Conservation (phyloP, 2,888 invertebrate species). For the Digitonthophagus gazella region DNA sequence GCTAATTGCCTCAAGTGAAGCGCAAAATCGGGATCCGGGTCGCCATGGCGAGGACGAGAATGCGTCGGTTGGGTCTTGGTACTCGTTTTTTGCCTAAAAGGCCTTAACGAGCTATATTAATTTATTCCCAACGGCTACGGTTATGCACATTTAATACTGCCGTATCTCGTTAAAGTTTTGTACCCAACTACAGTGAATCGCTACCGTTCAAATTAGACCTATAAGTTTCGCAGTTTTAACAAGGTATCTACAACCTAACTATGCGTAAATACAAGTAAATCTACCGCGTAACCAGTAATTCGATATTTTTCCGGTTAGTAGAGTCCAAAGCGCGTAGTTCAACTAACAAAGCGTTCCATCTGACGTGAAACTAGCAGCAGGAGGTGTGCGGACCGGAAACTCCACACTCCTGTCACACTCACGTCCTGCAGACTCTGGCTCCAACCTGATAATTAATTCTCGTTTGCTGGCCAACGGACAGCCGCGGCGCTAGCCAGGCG, state of each 20-base stretch:
- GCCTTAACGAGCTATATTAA: conserved; percentile 11
- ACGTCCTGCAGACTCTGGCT: neutral
- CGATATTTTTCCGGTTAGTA: neutral
- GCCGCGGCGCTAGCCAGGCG: neutral
- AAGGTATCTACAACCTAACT: too few relatives aligned
- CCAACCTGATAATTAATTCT: neutral
- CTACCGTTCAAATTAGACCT: too few relatives aligned
- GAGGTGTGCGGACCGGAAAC: neutral
- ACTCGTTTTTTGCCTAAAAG: neutral
- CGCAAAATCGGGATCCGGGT: neutral
- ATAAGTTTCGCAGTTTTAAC: too few relatives aligned
- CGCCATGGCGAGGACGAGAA: neutral
- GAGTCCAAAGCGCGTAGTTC: neutral
- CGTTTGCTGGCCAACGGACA: neutral
- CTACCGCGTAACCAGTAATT: neutral
- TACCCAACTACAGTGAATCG: too few relatives aligned
- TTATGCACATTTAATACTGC: neutral
- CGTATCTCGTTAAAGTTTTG: neutral
- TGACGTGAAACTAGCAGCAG: neutral
- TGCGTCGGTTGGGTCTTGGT: neutral
- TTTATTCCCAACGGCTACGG: neutral
- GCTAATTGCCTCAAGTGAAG: conserved; percentile 15
- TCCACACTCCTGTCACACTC: neutral
- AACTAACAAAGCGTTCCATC: neutral
- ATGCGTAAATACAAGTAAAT: too few relatives aligned